Evolutionary conservation across 2,113 vertebrate species (phyloP).

Genomic region (Progne subis): DNA sequence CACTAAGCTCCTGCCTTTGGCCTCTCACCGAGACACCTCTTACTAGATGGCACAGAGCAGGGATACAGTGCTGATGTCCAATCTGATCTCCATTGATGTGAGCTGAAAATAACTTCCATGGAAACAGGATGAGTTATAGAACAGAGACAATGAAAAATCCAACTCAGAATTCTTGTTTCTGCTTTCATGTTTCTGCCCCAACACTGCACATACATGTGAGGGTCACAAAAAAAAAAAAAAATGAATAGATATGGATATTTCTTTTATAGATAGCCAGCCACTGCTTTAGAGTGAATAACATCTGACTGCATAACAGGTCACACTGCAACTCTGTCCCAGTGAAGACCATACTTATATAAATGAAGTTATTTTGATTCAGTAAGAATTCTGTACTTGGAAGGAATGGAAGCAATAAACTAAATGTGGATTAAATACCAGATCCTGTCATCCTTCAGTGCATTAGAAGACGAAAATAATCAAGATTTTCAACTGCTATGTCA

Average conservation of each 20-base stretch:
- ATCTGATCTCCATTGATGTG: background rate
- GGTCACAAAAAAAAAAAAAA: background rate
- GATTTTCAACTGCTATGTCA: slow-evolving; percentile 11
- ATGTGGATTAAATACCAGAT: background rate
- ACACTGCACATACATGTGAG: background rate
- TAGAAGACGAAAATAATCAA: slow-evolving; percentile 38
- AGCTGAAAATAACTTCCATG: background rate
- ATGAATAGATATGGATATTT: background rate
- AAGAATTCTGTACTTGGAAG: background rate
- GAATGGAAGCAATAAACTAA: slow-evolving; percentile 28
- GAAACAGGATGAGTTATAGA: background rate
- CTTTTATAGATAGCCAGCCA: background rate
- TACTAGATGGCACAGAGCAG: background rate
- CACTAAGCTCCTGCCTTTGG: background rate
- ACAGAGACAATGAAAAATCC: background rate
- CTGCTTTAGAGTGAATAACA: background rate
- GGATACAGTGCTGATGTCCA: background rate
- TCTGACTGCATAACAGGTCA: background rate
- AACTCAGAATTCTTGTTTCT: background rate
- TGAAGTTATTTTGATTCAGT: background rate
- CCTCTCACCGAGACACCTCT: background rate
- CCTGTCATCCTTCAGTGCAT: background rate
- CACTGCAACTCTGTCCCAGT: background rate
- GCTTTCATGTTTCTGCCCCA: background rate
- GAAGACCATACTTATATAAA: background rate